Evolutionary conservation across 2,888 invertebrate genomes (phyloP).

Genomic region (Encarsia formosa): DNA sequence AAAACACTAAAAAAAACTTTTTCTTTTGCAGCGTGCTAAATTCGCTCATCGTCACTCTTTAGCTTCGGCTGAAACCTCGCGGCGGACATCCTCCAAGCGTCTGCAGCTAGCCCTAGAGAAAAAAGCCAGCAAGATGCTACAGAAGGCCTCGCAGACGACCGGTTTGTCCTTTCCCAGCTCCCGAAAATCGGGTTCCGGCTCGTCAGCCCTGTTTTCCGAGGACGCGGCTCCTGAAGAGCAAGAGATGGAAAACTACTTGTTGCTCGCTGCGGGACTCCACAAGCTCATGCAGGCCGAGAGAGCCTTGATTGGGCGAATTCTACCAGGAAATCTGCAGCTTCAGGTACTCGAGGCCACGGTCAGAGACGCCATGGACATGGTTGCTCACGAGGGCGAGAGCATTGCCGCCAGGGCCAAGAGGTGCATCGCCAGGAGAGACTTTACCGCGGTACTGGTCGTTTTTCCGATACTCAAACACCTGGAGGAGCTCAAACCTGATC

Average conservation of each 20-base stretch:
- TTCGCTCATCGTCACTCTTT: slow-evolving; percentile 60
- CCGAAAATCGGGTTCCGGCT: slow-evolving; percentile 49
- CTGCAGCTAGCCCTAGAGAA: slow-evolving; percentile 69
- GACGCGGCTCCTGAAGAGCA: slow-evolving; percentile 61
- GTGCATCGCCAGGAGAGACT: slow-evolving; percentile 73
- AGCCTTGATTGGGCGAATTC: slow-evolving; percentile 75
- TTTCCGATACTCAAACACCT: slow-evolving; percentile 81
- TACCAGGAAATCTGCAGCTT: slow-evolving; percentile 76
- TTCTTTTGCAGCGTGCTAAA: slow-evolving; percentile 59
- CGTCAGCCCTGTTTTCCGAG: slow-evolving; percentile 42
- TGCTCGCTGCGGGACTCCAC: slow-evolving; percentile 76
- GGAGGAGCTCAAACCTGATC: slow-evolving; percentile 71
- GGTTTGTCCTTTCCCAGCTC: slow-evolving; percentile 66
- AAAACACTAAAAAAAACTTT: not conserved
- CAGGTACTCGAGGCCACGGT: slow-evolving; percentile 81
- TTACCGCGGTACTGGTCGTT: slow-evolving; percentile 73
- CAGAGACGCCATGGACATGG: slow-evolving; percentile 76
- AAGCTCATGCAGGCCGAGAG: slow-evolving; percentile 86
- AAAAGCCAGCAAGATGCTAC: slow-evolving; percentile 78
- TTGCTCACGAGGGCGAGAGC: slow-evolving; percentile 82
- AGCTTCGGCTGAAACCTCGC: slow-evolving; percentile 62
- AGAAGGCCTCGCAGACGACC: slow-evolving; percentile 80
- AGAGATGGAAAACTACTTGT: slow-evolving; percentile 79
- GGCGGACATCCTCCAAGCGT: slow-evolving; percentile 73
- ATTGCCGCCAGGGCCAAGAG: slow-evolving; percentile 72